These are phyloP conservation scores for Drosophila setifemur DNA, from an alignment of 1,140 invertebrate species.

Conservation along the genomic window DNA sequence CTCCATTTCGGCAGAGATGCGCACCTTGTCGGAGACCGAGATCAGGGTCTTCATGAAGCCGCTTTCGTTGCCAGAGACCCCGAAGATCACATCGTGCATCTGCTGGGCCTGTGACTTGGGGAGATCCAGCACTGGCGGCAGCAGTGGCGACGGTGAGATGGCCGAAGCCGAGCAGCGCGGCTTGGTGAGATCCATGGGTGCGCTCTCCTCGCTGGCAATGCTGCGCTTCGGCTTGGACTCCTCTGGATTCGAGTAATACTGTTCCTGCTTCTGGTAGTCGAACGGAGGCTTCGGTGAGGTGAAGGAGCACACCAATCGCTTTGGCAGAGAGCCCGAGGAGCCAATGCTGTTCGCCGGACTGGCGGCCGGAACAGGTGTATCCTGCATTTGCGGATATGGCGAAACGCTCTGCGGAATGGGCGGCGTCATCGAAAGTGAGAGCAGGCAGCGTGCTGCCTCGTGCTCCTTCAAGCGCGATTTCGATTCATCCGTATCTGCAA, in stretches of 20 bases:
- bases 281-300: conserved; percentile 80
- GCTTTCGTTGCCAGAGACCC: conserved; percentile 59
- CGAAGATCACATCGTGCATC: conserved; percentile 77
- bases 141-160: background rate
- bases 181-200: conserved; percentile 80
- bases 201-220: conserved; percentile 60
- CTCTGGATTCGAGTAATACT: conserved; percentile 82
- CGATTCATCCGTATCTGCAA: conserved; percentile 84
- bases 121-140: conserved; percentile 1
- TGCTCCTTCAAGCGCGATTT: conserved; percentile 89
- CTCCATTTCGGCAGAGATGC: conserved; percentile 66
- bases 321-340: conserved; percentile 51
- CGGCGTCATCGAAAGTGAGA: conserved; percentile 88
- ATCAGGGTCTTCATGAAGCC: conserved; percentile 79
- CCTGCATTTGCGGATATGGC: conserved; percentile 45
- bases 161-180: conserved; percentile 36
- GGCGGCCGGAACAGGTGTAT: conserved; percentile 42
- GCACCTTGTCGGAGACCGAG: conserved; percentile 79
- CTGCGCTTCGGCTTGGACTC: conserved; percentile 68
- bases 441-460: conserved; percentile 93
- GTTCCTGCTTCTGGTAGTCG: conserved; percentile 81
- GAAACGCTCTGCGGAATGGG: conserved; percentile 70
- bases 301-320: conserved; percentile 72
- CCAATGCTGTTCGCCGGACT: conserved; percentile 70
- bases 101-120: conserved; percentile 75